These are phyloP conservation scores for Drosophila baimaii DNA, from an alignment of 1,140 invertebrate genomes.

Conservation along the genomic window DNA sequence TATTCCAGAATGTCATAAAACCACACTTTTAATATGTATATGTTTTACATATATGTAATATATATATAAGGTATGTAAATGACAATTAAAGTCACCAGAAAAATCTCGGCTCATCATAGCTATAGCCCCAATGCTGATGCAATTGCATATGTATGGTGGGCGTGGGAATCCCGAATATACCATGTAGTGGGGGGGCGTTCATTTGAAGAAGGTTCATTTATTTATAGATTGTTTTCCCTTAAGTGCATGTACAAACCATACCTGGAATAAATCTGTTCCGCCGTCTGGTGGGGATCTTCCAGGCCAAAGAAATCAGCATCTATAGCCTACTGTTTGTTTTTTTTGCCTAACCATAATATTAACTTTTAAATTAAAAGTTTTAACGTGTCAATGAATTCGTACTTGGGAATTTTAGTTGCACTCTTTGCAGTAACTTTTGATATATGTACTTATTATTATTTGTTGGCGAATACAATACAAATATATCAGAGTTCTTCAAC, in stretches of 20 bases:
- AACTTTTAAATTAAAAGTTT: no score
- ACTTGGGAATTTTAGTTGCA: no score
- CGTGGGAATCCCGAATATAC: neutral
- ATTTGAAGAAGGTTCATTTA: slow-evolving; percentile 6
- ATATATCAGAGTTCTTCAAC: no score
- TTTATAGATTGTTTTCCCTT: slow-evolving; percentile 22
- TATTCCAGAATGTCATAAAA: no score
- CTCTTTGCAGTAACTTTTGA: no score
- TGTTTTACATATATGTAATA: no score
- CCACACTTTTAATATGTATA: no score
- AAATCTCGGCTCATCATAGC: neutral
- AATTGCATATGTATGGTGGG: neutral
- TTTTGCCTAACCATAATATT: neutral
- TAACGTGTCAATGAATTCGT: no score
- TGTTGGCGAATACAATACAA: no score
- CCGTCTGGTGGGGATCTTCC: neutral
- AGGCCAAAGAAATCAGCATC: neutral
- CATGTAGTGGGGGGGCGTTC: neutral
- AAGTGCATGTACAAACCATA: slow-evolving; percentile 12
- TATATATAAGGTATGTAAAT: no score
- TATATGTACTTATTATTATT: no score
- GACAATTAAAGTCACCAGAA: no score
- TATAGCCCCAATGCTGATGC: neutral
- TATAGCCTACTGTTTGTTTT: neutral
- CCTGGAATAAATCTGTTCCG: slow-evolving; percentile 12